phyloP scores from a whole-genome alignment of 37 sponge, comb jelly and placozoan species.

The Tethya wilhelma region DNA sequence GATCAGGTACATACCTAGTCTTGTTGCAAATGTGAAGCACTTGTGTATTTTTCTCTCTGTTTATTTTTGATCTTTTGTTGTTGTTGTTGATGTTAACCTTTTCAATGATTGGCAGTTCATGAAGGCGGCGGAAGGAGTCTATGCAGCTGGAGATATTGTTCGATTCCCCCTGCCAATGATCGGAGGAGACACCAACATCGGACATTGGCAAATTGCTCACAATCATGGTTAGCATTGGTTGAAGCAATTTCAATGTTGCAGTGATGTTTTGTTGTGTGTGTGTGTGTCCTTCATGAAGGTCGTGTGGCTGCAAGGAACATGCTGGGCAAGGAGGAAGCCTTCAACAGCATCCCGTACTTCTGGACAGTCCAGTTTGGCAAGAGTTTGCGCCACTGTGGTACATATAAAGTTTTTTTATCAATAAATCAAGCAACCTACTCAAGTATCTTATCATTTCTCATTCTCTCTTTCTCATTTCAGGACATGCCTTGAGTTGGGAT shows the following conservation, averaged over 20 bases:
- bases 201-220: conserved; percentile 95
- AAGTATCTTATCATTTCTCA: not conserved
- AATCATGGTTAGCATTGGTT: conserved; percentile 71
- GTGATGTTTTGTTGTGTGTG: not conserved
- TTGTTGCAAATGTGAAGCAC: not conserved
- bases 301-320: conserved; percentile 89
- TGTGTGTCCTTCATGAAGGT: conserved; percentile 28
- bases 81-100: not conserved
- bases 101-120: conserved; percentile 44
- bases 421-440: not conserved
- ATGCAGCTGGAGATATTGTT: conserved; percentile 92
- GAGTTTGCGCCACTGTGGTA: conserved; percentile 88
- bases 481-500: conserved; percentile 78
- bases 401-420: not conserved
- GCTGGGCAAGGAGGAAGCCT: conserved; percentile 68
- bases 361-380: conserved; percentile 94
- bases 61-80: not conserved
- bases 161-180: conserved; percentile 81
- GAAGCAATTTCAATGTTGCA: not conserved
- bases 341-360: conserved; percentile 90
- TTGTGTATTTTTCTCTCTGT: not conserved
- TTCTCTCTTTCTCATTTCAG: conserved; percentile 32
- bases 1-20: conserved; percentile 62
- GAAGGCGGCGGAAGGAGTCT: conserved; percentile 78
- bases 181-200: conserved; percentile 75